A percentile compares a stretch with the other conserved stretches of the same genome.
These are phyloP conservation scores for Hylaea fasciaria DNA, from an alignment of 2,888 invertebrate species.

Conservation along the genomic window DNA sequence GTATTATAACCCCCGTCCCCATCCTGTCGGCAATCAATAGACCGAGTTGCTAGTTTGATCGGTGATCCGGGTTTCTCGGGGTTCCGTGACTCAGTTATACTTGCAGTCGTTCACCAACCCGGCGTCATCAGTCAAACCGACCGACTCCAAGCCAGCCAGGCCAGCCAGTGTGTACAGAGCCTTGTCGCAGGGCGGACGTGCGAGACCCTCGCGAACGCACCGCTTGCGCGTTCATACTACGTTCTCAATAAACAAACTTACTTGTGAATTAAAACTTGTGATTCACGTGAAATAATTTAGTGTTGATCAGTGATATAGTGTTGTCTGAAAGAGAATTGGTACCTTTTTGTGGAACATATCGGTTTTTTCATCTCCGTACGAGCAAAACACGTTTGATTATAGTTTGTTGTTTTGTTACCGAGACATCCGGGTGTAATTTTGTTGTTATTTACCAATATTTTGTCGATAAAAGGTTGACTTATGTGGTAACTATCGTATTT, in stretches of 20 bases:
- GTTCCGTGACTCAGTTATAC: conserved; percentile 73
- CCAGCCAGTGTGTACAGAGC: conserved; percentile 67
- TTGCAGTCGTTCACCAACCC: conserved; percentile 65
- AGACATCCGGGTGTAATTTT: conserved; percentile 75
- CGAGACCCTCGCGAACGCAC: conserved; percentile 46
- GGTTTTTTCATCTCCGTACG: conserved; percentile 65
- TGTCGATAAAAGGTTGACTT: conserved; percentile 46
- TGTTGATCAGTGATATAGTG: conserved; percentile 56
- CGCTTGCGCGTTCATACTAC: conserved; percentile 57
- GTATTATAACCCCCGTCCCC: conserved; percentile 53
- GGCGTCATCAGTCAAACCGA: conserved; percentile 54
- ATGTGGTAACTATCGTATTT: conserved; percentile 42
- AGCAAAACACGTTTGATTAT: conserved; percentile 77
- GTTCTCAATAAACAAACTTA: conserved; percentile 64
- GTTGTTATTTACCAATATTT: conserved; percentile 53
- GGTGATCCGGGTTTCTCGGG: conserved; percentile 70
- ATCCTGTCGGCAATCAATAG: conserved; percentile 66
- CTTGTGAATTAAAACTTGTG: conserved; percentile 67
- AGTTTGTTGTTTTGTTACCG: conserved; percentile 80
- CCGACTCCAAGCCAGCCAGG: conserved; percentile 1
- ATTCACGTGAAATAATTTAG: conserved; percentile 58
- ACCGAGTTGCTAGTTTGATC: conserved; percentile 69
- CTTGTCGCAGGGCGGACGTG: conserved; percentile 67
- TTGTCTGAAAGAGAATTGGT: conserved; percentile 60
- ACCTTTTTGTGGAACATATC: conserved; percentile 57